Percentiles rank a stretch among this genome's conserved stretches.
Conservation (phyloP, 1,140 invertebrate genomes). For the Drosophila busckii region DNA sequence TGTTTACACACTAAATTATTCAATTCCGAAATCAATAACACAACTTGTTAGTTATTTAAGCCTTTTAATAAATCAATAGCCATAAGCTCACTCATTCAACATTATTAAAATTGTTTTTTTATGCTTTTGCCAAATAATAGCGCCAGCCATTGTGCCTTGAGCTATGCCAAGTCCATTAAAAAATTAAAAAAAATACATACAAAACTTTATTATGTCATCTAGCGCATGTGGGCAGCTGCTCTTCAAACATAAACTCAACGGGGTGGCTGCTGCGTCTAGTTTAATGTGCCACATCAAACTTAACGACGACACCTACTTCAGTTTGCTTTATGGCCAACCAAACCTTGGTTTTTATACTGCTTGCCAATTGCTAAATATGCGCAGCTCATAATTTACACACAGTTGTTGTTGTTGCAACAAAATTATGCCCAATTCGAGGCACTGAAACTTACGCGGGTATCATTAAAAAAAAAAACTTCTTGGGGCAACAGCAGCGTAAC, state of each 20-base stretch:
- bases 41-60: too few species aligned
- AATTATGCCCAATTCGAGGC: constrained; percentile 57
- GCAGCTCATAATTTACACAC: constrained; percentile 69
- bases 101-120: too few species aligned
- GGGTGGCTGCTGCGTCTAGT: constrained; percentile 39
- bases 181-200: constrained; percentile 36
- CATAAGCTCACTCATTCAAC: too few species aligned
- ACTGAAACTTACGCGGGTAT: constrained; percentile 40
- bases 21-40: constrained; percentile 1
- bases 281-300: constrained; percentile 73
- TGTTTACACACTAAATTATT: constrained; percentile 18
- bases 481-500: constrained; percentile 55
- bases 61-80: too few species aligned
- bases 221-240: constrained; percentile 41
- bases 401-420: constrained; percentile 54
- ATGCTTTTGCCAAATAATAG: too few species aligned
- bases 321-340: constrained; percentile 51
- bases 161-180: too few species aligned
- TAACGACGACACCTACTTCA: constrained; percentile 73
- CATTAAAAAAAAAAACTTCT: constrained; percentile 52
- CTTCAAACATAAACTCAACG: constrained; percentile 56
- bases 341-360: constrained; percentile 11
- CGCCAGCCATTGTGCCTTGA: too few species aligned
- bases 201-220: too few species aligned
- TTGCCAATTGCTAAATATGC: constrained; percentile 66